Evolutionary conservation across 2,113 vertebrate species (phyloP).

Genomic region (Perca flavescens): DNA sequence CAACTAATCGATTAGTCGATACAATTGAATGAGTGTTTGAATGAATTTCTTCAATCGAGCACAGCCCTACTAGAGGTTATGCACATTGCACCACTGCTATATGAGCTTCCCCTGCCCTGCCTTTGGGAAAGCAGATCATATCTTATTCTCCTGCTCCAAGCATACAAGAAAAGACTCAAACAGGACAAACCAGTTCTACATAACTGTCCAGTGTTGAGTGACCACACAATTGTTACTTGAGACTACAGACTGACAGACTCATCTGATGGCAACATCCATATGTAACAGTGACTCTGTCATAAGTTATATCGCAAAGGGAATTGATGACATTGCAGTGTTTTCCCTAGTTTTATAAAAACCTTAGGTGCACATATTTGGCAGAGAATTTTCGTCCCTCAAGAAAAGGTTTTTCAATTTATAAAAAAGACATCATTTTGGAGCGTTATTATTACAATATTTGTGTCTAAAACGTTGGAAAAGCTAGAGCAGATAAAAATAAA

Average conservation of each 20-base stretch:
- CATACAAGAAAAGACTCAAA: slow-evolving; percentile 36
- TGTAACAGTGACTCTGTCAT: neutral
- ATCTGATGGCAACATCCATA: neutral
- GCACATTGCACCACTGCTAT: slow-evolving; percentile 16
- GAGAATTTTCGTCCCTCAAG: too few species aligned
- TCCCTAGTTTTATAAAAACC: too few species aligned
- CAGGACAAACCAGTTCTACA: slow-evolving; percentile 52
- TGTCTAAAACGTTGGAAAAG: too few species aligned
- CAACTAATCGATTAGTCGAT: too few species aligned
- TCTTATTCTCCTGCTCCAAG: slow-evolving; percentile 37
- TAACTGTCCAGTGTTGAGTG: slow-evolving; percentile 33
- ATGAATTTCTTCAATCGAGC: too few species aligned
- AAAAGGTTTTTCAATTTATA: too few species aligned
- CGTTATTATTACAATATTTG: too few species aligned
- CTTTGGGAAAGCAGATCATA: slow-evolving; percentile 62
- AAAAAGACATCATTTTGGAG: too few species aligned
- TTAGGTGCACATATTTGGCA: too few species aligned
- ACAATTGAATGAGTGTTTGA: too few species aligned
- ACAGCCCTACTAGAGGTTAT: slow-evolving; percentile 6
- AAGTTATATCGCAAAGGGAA: neutral
- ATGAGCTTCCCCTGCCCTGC: slow-evolving; percentile 24
- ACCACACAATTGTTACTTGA: slow-evolving; percentile 7
- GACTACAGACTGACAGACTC: neutral
- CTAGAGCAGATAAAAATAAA: too few species aligned
- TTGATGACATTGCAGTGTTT: neutral